These are phyloP conservation scores for Atta cephalotes DNA, from an alignment of 1,140 invertebrate genomes.

Conservation along the genomic window DNA sequence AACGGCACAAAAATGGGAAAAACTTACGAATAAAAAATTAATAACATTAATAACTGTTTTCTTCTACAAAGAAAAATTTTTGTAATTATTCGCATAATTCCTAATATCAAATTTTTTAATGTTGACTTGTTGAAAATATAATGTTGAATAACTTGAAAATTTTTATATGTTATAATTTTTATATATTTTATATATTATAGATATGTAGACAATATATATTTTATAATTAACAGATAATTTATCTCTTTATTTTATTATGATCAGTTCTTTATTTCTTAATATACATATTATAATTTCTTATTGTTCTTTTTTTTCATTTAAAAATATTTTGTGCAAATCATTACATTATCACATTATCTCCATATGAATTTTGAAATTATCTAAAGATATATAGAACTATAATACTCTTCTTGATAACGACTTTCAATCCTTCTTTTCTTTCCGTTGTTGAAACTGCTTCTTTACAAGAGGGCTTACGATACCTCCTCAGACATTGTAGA, in stretches of 20 bases:
- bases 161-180: background rate
- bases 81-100: background rate
- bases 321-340: slow-evolving; percentile 48
- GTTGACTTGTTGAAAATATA: background rate
- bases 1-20: slow-evolving; percentile 1
- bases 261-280: background rate
- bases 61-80: background rate
- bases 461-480: slow-evolving; percentile 17
- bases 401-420: slow-evolving; percentile 28
- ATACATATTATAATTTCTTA: background rate
- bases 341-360: slow-evolving; percentile 13
- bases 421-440: background rate
- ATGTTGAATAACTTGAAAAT: background rate
- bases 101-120: slow-evolving; percentile 1
- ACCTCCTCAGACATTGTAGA: background rate
- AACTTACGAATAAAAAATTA: background rate
- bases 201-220: background rate
- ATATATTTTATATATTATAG: background rate
- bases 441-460: slow-evolving; percentile 9
- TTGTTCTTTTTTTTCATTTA: background rate
- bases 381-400: slow-evolving; percentile 8
- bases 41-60: background rate
- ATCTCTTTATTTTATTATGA: slow-evolving; percentile 51
- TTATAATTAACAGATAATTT: slow-evolving; percentile 16
- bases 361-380: slow-evolving; percentile 43